Conservation (phyloP, 2,888 invertebrate species). For the Sphaerophoria taeniata region DNA sequence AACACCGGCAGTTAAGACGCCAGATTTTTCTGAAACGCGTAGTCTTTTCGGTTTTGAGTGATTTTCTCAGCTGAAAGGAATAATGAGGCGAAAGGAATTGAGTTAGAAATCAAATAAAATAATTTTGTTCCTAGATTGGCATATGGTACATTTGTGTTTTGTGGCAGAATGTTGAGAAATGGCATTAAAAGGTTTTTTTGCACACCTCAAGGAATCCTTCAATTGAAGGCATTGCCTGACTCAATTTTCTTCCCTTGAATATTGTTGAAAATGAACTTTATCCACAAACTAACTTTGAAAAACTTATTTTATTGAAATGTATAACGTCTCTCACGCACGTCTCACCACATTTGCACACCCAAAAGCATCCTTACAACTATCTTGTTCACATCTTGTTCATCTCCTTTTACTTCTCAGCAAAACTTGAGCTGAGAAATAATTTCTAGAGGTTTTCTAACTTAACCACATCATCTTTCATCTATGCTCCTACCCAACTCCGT, state of each 20-base stretch:
- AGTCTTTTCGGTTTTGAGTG: conserved; percentile 17
- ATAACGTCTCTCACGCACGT: conserved; percentile 36
- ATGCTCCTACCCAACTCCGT: background rate
- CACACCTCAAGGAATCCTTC: background rate
- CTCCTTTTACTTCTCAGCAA: background rate
- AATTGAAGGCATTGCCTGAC: conserved; percentile 2
- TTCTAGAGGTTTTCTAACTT: conserved; percentile 65
- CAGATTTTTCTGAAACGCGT: conserved; percentile 30
- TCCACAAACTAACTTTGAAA: conserved; percentile 49
- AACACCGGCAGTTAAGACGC: conserved; percentile 46
- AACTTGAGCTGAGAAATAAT: conserved; percentile 54
- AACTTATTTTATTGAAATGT: conserved; percentile 69
- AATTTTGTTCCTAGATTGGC: too few relatives aligned
- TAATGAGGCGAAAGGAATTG: conserved; percentile 46
- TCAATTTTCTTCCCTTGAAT: conserved; percentile 16
- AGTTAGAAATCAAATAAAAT: too few relatives aligned
- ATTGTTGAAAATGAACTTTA: background rate
- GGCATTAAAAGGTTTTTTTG: too few relatives aligned
- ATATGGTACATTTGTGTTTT: too few relatives aligned
- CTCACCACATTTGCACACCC: conserved; percentile 41
- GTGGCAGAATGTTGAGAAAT: too few relatives aligned
- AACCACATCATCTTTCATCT: conserved; percentile 65
- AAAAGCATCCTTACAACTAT: conserved; percentile 48
- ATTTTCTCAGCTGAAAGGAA: conserved; percentile 17
- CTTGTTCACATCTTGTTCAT: background rate